Percentiles rank a stretch among this genome's conserved stretches.
These are phyloP conservation scores for Idaea biselata DNA, from an alignment of 2,888 invertebrate genomes.

Conservation along the genomic window DNA sequence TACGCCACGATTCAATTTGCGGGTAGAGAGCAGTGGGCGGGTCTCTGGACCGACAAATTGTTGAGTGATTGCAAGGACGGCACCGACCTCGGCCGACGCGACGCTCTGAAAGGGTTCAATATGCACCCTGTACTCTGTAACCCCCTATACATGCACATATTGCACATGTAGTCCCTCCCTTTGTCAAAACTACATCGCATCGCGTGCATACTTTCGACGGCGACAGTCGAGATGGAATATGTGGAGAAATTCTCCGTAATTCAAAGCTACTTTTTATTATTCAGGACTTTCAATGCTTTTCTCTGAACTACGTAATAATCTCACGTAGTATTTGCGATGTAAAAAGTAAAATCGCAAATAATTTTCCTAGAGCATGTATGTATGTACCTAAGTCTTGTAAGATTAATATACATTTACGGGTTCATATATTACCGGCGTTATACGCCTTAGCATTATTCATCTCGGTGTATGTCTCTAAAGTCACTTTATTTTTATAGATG, in stretches of 20 bases:
- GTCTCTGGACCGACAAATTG: constrained; percentile 33
- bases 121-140: constrained; percentile 15
- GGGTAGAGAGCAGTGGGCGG: constrained; percentile 31
- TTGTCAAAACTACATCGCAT: neutral
- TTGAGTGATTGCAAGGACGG: constrained; percentile 22
- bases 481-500: constrained; percentile 33
- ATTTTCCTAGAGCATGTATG: neutral
- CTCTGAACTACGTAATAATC: neutral
- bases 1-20: constrained; percentile 53
- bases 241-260: neutral
- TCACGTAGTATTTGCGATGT: neutral
- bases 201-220: neutral
- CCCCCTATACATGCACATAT: neutral
- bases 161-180: neutral
- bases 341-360: neutral
- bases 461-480: constrained; percentile 28
- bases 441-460: constrained; percentile 26
- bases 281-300: neutral
- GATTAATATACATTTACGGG: neutral
- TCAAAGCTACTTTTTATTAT: neutral
- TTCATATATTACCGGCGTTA: neutral
- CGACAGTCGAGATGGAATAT: neutral
- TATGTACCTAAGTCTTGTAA: neutral
- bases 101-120: constrained; percentile 21
- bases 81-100: constrained; percentile 13